These are phyloP conservation scores for Habropoda laboriosa DNA, from an alignment of 1,140 invertebrate species.

Conservation along the genomic window DNA sequence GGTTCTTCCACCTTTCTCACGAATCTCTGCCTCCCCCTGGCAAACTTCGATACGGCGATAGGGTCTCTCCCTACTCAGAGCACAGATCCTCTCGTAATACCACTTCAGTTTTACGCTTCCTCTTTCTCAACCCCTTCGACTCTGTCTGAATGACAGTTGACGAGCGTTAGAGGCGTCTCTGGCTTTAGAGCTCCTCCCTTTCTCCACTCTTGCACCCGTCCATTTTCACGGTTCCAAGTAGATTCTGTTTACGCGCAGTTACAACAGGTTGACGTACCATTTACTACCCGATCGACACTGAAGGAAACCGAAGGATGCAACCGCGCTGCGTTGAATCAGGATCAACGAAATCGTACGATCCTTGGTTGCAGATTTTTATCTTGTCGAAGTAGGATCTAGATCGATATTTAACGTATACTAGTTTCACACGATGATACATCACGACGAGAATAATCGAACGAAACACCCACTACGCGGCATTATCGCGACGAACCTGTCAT, in stretches of 20 bases:
- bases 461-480: conserved; percentile 14
- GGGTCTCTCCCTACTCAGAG: background rate
- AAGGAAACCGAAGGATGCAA: too few relatives aligned
- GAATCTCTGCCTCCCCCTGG: background rate
- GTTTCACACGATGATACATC: background rate
- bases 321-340: background rate
- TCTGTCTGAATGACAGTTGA: background rate
- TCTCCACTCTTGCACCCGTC: background rate
- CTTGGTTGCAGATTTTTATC: background rate
- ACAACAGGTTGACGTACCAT: conserved; percentile 12
- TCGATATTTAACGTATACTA: too few relatives aligned
- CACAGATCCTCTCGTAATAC: background rate
- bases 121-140: background rate
- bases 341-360: background rate
- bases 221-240: background rate
- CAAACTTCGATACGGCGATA: background rate
- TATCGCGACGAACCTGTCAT: background rate
- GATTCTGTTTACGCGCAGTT: background rate
- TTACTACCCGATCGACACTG: too few relatives aligned
- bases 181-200: background rate
- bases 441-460: background rate
- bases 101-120: background rate
- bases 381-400: background rate
- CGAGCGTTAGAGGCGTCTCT: background rate
- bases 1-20: background rate